These are phyloP conservation scores for Lasioglossum marginatum DNA, from an alignment of 2,888 invertebrate species.

Conservation along the genomic window DNA sequence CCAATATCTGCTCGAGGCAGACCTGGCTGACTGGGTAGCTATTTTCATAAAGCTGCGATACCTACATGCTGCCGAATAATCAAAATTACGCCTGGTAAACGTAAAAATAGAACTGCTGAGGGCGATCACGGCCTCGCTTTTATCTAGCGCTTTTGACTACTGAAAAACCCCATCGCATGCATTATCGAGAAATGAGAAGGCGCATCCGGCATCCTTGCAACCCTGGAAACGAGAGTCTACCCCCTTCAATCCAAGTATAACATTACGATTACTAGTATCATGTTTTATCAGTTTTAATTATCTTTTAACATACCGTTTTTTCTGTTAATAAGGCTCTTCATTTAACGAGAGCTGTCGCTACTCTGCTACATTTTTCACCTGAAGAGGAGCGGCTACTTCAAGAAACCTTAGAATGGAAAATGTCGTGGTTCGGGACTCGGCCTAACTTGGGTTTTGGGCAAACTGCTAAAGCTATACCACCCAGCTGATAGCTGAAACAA, in stretches of 20 bases:
- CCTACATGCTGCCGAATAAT: too few species aligned
- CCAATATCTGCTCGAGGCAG: too few species aligned
- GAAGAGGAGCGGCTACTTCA: constrained; percentile 95
- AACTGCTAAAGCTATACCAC: constrained; percentile 86
- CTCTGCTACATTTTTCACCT: constrained; percentile 91
- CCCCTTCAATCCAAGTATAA: not conserved
- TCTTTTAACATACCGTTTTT: not conserved
- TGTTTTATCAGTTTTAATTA: not conserved
- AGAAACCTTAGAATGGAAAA: constrained; percentile 91
- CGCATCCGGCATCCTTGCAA: too few species aligned
- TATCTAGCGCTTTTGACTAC: too few species aligned
- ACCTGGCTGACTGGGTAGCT: too few species aligned
- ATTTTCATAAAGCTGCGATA: too few species aligned
- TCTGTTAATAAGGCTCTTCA: constrained; percentile 89
- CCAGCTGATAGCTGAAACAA: constrained; percentile 86
- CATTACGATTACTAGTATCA: not conserved
- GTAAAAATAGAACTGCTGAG: too few species aligned
- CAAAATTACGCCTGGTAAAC: too few species aligned
- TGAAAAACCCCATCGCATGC: too few species aligned
- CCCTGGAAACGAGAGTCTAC: too few species aligned
- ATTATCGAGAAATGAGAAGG: too few species aligned
- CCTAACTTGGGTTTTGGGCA: constrained; percentile 86
- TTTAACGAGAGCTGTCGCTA: constrained; percentile 94
- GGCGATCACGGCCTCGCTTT: too few species aligned
- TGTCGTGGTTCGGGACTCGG: constrained; percentile 89